Conservation (phyloP, 2,113 vertebrate species). For the Cisticola juncidis region DNA sequence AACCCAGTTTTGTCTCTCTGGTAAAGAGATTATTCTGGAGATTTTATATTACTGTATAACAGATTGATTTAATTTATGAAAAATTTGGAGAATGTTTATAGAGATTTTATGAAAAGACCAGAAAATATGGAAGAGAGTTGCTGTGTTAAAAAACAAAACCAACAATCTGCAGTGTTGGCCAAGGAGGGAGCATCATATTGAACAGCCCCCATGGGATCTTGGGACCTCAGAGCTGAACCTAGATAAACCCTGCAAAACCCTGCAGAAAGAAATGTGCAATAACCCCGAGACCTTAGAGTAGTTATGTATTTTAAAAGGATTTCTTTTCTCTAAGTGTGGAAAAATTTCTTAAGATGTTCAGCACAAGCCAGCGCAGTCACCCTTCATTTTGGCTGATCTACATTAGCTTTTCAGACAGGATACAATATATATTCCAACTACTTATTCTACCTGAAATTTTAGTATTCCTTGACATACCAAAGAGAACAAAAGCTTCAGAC, state of each 20-base stretch:
- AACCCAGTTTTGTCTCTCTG: not conserved
- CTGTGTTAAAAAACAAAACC: not conserved
- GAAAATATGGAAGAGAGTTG: not conserved
- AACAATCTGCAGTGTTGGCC: fast-evolving
- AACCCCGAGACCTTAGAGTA: not conserved
- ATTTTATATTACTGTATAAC: not conserved
- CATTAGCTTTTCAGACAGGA: not conserved
- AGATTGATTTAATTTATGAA: constrained; percentile 12
- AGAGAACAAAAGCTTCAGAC: not conserved
- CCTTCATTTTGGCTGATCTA: not conserved
- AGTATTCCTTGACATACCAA: not conserved
- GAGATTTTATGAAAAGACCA: not conserved
- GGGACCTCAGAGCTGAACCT: not conserved
- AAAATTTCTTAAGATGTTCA: not conserved
- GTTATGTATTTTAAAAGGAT: not conserved
- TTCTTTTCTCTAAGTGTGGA: not conserved
- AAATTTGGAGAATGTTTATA: not conserved
- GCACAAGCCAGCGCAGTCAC: not conserved
- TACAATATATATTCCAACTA: not conserved
- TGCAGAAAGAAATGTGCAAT: not conserved
- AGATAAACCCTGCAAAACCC: not conserved
- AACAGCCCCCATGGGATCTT: not conserved
- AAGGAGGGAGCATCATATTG: not conserved
- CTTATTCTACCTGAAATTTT: not conserved
- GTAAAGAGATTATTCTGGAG: not conserved